phyloP scores from a whole-genome alignment of 2,888 invertebrate genomes.

The Metellina segmentata region DNA sequence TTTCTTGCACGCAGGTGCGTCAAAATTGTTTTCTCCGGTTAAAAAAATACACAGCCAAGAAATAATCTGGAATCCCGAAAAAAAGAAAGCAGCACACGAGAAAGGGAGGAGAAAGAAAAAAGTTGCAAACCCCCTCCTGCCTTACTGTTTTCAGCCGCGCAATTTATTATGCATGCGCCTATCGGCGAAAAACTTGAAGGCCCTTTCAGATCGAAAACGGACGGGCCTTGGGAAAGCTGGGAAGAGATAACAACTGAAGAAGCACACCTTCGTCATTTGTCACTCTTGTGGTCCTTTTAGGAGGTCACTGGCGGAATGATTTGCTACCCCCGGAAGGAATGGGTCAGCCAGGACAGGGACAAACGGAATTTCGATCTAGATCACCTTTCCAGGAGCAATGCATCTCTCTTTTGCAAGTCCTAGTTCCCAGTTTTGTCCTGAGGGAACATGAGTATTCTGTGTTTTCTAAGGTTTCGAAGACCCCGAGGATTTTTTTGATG shows the following conservation, averaged over 20 bases:
- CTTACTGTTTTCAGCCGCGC: slow-evolving; percentile 22
- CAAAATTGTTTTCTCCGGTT: slow-evolving; percentile 42
- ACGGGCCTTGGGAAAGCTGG: not conserved
- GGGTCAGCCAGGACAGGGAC: slow-evolving; percentile 31
- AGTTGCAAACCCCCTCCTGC: not conserved
- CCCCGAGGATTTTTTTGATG: no score
- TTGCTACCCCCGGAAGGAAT: slow-evolving; percentile 25
- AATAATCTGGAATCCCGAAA: slow-evolving; percentile 18
- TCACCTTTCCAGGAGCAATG: slow-evolving; percentile 1
- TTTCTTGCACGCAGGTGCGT: slow-evolving; percentile 43
- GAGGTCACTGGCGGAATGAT: slow-evolving; percentile 34
- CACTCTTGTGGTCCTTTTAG: slow-evolving; percentile 34
- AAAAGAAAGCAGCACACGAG: not conserved
- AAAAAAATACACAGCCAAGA: slow-evolving; percentile 43
- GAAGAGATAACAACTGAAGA: not conserved
- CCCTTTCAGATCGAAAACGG: not conserved
- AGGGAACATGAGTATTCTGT: no score
- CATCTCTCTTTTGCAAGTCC: no score
- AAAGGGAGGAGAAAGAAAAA: slow-evolving; percentile 4
- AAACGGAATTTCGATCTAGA: slow-evolving; percentile 11
- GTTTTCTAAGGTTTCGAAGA: no score
- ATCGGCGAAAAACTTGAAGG: slow-evolving; percentile 5
- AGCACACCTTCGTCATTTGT: slow-evolving; percentile 43
- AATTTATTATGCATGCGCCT: slow-evolving; percentile 64
- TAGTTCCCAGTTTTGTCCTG: no score